Conservation (phyloP, 2,797 vertebrate genomes). For the Steatocranus sp. region DNA sequence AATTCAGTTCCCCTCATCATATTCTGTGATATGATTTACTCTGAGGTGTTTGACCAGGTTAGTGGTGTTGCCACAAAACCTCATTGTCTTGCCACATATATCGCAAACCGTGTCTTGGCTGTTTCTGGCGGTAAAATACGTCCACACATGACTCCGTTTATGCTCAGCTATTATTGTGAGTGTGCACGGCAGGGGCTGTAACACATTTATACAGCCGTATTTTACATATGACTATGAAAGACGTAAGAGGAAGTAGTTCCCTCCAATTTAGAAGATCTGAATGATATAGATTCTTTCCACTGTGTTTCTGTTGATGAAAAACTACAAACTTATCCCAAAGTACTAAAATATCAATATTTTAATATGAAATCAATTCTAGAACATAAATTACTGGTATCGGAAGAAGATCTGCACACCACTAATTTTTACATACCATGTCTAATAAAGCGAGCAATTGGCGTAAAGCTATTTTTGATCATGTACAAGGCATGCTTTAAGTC, state of each 20-base stretch:
- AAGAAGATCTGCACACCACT: neutral
- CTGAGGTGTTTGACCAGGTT: neutral
- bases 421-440: neutral
- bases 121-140: neutral
- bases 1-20: neutral
- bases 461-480: neutral
- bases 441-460: neutral
- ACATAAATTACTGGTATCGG: neutral
- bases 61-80: neutral
- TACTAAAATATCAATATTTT: neutral
- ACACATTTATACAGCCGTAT: rapidly evolving
- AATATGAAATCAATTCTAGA: neutral
- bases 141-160: neutral
- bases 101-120: neutral
- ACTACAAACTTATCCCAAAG: neutral
- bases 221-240: rapidly evolving
- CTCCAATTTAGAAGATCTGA: neutral
- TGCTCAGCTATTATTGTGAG: neutral
- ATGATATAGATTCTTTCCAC: neutral
- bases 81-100: neutral
- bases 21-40: neutral
- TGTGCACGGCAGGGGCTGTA: rapidly evolving
- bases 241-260: neutral
- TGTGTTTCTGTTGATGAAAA: neutral
- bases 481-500: neutral